Evolutionary conservation across 2,888 invertebrate species (phyloP).

Genomic region (Leptinotarsa peninsularis): DNA sequence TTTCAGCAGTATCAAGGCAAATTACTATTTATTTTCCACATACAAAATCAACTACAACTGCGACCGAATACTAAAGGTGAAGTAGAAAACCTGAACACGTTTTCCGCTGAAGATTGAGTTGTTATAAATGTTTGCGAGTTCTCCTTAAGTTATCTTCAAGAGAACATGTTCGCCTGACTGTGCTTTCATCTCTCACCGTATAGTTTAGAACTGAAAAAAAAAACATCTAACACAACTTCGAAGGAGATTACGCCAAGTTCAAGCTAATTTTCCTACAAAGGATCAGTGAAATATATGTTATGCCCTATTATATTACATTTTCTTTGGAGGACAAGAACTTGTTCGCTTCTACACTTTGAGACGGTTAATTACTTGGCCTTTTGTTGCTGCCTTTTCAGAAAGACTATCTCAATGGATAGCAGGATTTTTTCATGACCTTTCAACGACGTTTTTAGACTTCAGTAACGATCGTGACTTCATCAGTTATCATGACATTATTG

Average conservation of each 20-base stretch:
- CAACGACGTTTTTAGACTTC: not conserved
- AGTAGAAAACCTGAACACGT: no score
- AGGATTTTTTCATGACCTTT: not conserved
- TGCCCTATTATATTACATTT: slow-evolving; percentile 36
- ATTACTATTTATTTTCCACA: no score
- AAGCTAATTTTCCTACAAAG: slow-evolving; percentile 43
- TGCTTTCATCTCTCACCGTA: no score
- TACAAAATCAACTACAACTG: no score
- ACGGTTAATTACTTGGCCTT: slow-evolving; percentile 10
- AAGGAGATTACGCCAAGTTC: slow-evolving; percentile 32
- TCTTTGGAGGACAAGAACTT: slow-evolving; percentile 35
- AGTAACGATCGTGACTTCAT: not conserved
- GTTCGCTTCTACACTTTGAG: not conserved
- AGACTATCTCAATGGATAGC: not conserved
- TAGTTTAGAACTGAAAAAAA: slow-evolving; percentile 27
- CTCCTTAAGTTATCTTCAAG: no score
- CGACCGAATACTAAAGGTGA: no score
- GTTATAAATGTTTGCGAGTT: no score
- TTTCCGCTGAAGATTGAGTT: no score
- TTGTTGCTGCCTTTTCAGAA: not conserved
- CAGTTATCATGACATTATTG: no score
- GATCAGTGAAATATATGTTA: slow-evolving; percentile 42
- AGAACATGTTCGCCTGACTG: no score
- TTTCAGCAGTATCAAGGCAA: no score
- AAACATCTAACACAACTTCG: slow-evolving; percentile 36